phyloP scores from a whole-genome alignment of 2,888 invertebrate genomes.

The Tetropium fuscum region DNA sequence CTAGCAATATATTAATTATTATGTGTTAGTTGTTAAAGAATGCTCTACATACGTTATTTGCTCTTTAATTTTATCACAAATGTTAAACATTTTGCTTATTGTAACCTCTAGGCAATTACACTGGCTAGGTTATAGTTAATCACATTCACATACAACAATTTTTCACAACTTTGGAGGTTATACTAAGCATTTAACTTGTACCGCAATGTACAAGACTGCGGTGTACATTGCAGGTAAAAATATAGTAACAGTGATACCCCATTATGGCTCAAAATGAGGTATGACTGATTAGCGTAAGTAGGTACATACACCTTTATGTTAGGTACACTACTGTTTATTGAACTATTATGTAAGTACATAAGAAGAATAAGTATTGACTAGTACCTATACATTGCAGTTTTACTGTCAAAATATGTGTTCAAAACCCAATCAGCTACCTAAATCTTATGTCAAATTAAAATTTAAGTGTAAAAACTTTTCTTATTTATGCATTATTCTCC shows the following conservation, averaged over 20 bases:
- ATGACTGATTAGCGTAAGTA: constrained; percentile 41
- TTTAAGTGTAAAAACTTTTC: constrained; percentile 52
- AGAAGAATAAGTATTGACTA: constrained; percentile 61
- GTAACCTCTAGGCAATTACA: constrained; percentile 31
- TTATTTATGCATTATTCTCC: constrained; percentile 31
- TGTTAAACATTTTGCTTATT: constrained; percentile 35
- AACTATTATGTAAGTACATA: constrained; percentile 55
- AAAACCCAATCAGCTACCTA: constrained; percentile 67
- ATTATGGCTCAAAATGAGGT: constrained; percentile 62
- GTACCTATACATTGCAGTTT: constrained; percentile 65
- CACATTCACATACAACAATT: constrained; percentile 32
- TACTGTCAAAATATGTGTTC: constrained; percentile 67
- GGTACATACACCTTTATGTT: constrained; percentile 51
- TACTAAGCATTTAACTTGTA: constrained; percentile 3
- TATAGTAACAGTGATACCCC: constrained; percentile 48
- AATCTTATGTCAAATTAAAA: constrained; percentile 65
- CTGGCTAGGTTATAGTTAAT: constrained; percentile 30
- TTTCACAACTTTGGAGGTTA: constrained; percentile 35
- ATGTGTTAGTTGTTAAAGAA: constrained; percentile 59
- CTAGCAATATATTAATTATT: constrained; percentile 57
- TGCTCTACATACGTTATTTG: constrained; percentile 51
- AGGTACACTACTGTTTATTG: constrained; percentile 49
- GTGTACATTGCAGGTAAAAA: constrained; percentile 9
- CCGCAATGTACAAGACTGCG: constrained; percentile 6
- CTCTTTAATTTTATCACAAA: constrained; percentile 47